phyloP scores from a whole-genome alignment of 2,113 vertebrate genomes.

The Leucosticte australis region DNA sequence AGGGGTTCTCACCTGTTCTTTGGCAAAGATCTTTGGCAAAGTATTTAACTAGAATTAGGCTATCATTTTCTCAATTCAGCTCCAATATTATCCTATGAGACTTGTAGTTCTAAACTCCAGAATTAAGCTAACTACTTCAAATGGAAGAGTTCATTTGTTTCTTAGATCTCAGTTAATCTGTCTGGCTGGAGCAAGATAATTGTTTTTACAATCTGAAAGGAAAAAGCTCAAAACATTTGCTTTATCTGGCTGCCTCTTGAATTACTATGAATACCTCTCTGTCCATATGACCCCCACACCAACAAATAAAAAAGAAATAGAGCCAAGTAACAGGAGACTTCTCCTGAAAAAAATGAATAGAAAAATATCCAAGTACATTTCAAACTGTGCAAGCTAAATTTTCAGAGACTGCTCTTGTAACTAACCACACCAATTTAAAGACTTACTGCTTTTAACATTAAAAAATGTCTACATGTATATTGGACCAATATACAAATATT shows the following conservation, averaged over 20 bases:
- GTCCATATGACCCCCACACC: background rate
- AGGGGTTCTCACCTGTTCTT: background rate
- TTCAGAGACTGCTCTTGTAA: slow-evolving; percentile 1
- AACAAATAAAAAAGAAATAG: slow-evolving; percentile 8
- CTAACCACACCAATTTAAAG: background rate
- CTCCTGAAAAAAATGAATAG: background rate
- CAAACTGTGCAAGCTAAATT: background rate
- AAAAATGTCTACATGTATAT: background rate
- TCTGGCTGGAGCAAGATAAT: background rate
- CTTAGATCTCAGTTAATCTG: background rate
- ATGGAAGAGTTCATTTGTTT: background rate
- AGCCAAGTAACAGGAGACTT: slow-evolving; percentile 22
- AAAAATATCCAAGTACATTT: background rate
- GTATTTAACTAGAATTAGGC: background rate
- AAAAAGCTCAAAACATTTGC: background rate
- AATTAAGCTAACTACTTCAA: background rate
- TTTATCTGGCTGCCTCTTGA: background rate
- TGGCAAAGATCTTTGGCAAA: background rate
- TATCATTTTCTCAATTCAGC: background rate
- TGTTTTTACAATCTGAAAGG: background rate
- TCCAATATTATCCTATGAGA: background rate
- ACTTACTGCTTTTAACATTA: slow-evolving; percentile 8
- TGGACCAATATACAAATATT: background rate
- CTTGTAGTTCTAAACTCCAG: background rate
- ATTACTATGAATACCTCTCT: background rate